A percentile compares a stretch with the other conserved stretches of the same genome.
Conservation (phyloP, 1,140 invertebrate species). For the Lepidostoma basale region DNA sequence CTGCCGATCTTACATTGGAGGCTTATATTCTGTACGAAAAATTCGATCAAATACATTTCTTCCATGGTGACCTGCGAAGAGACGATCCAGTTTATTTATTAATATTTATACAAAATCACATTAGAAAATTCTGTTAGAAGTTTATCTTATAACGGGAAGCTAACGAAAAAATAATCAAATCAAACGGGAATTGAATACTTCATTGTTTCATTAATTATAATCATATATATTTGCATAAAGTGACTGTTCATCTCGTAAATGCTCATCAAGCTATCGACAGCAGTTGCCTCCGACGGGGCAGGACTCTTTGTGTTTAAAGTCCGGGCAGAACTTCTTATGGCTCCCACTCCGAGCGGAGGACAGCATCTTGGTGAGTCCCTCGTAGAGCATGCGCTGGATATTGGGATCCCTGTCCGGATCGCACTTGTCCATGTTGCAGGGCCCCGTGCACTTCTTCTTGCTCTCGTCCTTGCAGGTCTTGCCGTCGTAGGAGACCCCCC, state of each 20-base stretch:
- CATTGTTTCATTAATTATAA: no score
- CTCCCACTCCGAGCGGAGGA: slow-evolving; percentile 5
- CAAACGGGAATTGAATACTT: no score
- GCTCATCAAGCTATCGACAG: neutral
- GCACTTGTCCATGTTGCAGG: neutral
- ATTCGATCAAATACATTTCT: slow-evolving; percentile 22
- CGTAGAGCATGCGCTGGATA: slow-evolving; percentile 19
- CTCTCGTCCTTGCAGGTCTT: slow-evolving; percentile 23
- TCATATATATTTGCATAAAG: neutral
- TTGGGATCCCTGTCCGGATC: neutral
- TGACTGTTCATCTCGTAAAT: neutral
- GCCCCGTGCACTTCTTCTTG: neutral
- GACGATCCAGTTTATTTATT: slow-evolving; percentile 6
- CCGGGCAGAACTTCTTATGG: slow-evolving; percentile 21
- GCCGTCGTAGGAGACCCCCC: slow-evolving; percentile 19
- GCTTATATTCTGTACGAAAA: slow-evolving; percentile 6
- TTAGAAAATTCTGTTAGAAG: no score
- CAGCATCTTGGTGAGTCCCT: slow-evolving; percentile 23
- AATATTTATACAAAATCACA: no score
- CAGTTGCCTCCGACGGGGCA: slow-evolving; percentile 11
- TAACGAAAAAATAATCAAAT: no score
- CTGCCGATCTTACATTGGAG: slow-evolving; percentile 13
- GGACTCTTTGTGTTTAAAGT: slow-evolving; percentile 16
- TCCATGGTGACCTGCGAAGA: slow-evolving; percentile 26
- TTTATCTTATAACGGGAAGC: no score